Base-by-base conservation (phyloP, 30 jellyfish, hydroid and myxozoan species). In the Calvadosia cruxmelitensis region DNA sequence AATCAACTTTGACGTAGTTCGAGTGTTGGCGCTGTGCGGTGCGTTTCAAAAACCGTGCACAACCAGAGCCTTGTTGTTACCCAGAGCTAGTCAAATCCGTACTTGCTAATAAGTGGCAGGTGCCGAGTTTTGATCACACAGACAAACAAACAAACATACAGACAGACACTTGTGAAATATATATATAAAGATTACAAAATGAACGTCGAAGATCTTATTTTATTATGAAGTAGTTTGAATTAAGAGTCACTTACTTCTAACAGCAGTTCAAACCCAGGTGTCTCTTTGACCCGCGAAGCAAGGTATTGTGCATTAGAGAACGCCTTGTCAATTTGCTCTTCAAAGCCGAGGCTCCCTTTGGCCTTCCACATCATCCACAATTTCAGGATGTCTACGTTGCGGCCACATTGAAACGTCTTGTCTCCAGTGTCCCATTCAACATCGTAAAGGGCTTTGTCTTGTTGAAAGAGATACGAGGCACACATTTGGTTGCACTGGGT, bases 341-440 rank as follows among this genome's bases (percentile, higher is more conserved):
- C 96, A n/a, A 86, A 78, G 32, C 96, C 96, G 26, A 53, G 67
- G 27, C 83, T 79, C 27, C 96, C 96, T 79, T 86, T 86, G 0
- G 97, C 97, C 70, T 81, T 80, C 94, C 94, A 87, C 94, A 79
- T 79, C 35, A 87, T 80, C 97, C 97, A 87, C 13, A 87, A 62
- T 64, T 80, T 87, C 72, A 79, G 75, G 35, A 80, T 61, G 62
- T 87, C 97, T 34, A 69, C 74, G 26, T 71, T 86, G 27, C 97
- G 50, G 13, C 97, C 97, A 71, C 97, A 87, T 68, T 79, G 94
- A 67, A 87, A 75, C 1, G 97, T 87, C 51, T 68, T 74, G 69
- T 87, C 97, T 5, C 97, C 97, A 64, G 82, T 68, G 63, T 87
- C 97, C 84, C 82, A 80, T 0, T 84, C 23, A 53, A 80, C 97